Conservation (phyloP, 2,888 invertebrate genomes). For the Drosophila borealis region DNA sequence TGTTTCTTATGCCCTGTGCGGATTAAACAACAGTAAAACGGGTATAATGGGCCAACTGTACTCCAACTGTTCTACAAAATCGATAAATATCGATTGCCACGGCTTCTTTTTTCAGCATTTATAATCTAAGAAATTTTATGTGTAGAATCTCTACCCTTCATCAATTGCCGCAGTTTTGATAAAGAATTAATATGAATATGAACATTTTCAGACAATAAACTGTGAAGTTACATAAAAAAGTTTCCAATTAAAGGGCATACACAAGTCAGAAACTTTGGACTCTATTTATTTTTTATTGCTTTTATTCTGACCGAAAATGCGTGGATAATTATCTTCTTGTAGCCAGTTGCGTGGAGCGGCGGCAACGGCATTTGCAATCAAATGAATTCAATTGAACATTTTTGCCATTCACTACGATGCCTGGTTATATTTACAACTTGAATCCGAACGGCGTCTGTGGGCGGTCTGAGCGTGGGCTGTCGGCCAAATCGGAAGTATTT, state of each 20-base stretch:
- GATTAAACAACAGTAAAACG: neutral
- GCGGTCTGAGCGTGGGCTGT: constrained; percentile 23
- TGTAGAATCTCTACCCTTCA: too few relatives aligned
- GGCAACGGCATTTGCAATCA: constrained; percentile 44
- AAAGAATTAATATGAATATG: too few relatives aligned
- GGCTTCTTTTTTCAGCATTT: too few relatives aligned
- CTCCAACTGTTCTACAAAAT: too few relatives aligned
- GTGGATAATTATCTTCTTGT: constrained; percentile 60
- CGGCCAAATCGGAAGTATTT: constrained; percentile 52
- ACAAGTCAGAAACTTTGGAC: neutral
- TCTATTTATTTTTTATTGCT: neutral
- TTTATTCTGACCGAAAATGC: constrained; percentile 30
- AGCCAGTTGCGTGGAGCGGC: neutral
- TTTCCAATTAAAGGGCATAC: neutral
- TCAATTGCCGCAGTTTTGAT: too few relatives aligned
- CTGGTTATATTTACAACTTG: constrained; percentile 66
- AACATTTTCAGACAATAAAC: too few relatives aligned
- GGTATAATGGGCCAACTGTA: too few relatives aligned
- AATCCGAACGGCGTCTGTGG: constrained; percentile 22
- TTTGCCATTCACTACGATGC: constrained; percentile 48
- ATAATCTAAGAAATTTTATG: too few relatives aligned
- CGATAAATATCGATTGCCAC: too few relatives aligned
- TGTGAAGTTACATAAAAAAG: too few relatives aligned
- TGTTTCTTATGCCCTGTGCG: constrained; percentile 15
- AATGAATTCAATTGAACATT: constrained; percentile 70